Evolutionary conservation across 2,888 invertebrate genomes (phyloP), one percentile per base, ranked within the genome.

Genomic region (Tachina fera): DNA sequence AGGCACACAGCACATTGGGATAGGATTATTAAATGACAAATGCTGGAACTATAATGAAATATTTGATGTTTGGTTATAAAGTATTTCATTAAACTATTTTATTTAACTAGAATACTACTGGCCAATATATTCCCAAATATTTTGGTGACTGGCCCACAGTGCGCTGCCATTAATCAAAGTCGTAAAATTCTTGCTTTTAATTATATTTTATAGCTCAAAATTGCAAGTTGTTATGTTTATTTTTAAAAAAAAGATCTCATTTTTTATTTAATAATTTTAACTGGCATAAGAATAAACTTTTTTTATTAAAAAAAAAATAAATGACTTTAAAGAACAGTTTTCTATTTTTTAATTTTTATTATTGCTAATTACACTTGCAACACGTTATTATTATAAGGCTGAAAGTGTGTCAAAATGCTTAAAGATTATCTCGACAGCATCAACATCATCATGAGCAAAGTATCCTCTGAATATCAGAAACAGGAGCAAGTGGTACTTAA

Each of bases 361-460:
- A 22, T 39, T 58, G 58, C 67, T 76, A 76, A 67, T 70, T 70
- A 70, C 70, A 16, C 10, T 53, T 22, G 60, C 78, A 45, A 70
- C 61, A 60, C 49, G 43, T 43, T 45, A 58, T 61, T 49, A 49
- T 68, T 60, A 49, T 16, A 19, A 70, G 53, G 63, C 41, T 31
- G 31, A 61, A 70, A 63, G 39, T 58, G 53, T 77, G 63, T 56
- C 70, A 70, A 70, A 78, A 51, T 58, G 31, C 51, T 61, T 60
- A 41, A 68, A 60, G 16, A 39, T 39, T 16, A 45, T 65, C 31
- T 53, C 16, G 39, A 4, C 65, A 11, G 8, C 72, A 67, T 39
- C 67, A 31, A 13, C 58, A 31, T 22, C 10, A 31, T 1, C n/a
- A 9, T 31, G 8, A 22, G 45, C 10, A 71, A 22, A 9, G 8